Percentiles rank a stretch among this genome's conserved stretches.
Conservation (phyloP, 1,140 invertebrate genomes). For the Procambarus clarkii region DNA sequence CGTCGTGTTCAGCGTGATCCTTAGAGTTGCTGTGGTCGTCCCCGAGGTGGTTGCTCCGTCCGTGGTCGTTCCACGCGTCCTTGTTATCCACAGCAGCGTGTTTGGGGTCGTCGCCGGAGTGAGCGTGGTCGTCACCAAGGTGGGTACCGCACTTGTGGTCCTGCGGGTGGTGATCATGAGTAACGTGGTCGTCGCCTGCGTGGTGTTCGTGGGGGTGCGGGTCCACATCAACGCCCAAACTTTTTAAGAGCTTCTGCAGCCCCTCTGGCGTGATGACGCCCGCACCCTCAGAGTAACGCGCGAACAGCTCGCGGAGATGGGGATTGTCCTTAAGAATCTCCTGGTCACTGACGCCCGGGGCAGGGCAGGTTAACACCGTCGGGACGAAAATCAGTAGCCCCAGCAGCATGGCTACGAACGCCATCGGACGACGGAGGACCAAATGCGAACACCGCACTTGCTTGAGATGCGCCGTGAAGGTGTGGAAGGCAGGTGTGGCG, state of each 20-base stretch:
- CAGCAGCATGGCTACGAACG: not conserved
- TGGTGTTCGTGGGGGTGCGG: not conserved
- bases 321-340: constrained; percentile 22
- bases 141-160: constrained; percentile 7
- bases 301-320: constrained; percentile 18
- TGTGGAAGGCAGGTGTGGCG: not conserved
- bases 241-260: not conserved
- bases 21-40: constrained; percentile 36
- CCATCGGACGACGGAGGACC: not conserved
- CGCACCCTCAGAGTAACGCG: constrained; percentile 9
- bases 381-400: not conserved
- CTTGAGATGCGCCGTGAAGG: not conserved
- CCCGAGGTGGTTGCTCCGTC: not conserved
- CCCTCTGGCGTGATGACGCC: constrained; percentile 31
- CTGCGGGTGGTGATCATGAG: constrained; percentile 34
- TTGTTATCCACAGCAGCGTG: not conserved
- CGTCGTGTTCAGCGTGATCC: constrained; percentile 7
- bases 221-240: not conserved
- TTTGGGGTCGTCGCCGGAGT: constrained; percentile 26
- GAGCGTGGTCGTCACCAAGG: not conserved
- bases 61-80: constrained; percentile 7
- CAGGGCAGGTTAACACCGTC: not conserved
- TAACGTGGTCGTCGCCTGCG: constrained; percentile 24
- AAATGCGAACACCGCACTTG: not conserved
- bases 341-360: constrained; percentile 10